Evolutionary conservation across 1,140 invertebrate species (phyloP).

Genomic region (Bombyx mandarina): DNA sequence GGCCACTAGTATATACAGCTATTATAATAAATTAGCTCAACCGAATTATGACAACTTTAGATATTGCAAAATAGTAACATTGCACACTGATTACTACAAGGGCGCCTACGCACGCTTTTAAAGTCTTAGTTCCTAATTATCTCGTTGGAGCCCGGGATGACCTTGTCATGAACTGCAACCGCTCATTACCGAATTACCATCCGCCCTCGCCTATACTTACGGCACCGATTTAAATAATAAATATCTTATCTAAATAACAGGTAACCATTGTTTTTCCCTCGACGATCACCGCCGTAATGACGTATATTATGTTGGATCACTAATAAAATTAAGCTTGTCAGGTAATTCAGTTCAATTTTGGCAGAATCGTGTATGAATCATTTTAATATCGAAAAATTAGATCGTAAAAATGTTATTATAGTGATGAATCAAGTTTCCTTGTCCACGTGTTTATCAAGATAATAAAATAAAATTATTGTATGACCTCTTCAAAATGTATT

Average conservation of each 20-base stretch:
- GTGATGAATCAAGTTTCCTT: conserved; percentile 23
- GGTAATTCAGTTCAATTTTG: conserved; percentile 62
- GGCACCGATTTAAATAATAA: conserved; percentile 65
- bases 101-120: not conserved
- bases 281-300: conserved; percentile 43
- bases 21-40: too few relatives aligned
- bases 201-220: conserved; percentile 58
- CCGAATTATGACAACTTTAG: too few relatives aligned
- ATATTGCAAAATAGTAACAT: too few relatives aligned
- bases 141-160: conserved; percentile 39
- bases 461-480: too few relatives aligned
- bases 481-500: too few relatives aligned
- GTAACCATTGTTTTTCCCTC: conserved; percentile 48
- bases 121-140: conserved; percentile 31
- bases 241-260: conserved; percentile 65
- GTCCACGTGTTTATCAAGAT: not conserved
- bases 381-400: conserved; percentile 40
- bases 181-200: conserved; percentile 65
- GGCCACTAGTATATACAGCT: too few relatives aligned
- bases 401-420: conserved; percentile 27
- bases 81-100: too few relatives aligned
- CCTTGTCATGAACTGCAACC: conserved; percentile 57
- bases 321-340: conserved; percentile 61
- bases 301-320: conserved; percentile 53
- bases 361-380: conserved; percentile 53